Conservation (phyloP, 2,888 invertebrate genomes). For the Iselma pallidipennis region DNA sequence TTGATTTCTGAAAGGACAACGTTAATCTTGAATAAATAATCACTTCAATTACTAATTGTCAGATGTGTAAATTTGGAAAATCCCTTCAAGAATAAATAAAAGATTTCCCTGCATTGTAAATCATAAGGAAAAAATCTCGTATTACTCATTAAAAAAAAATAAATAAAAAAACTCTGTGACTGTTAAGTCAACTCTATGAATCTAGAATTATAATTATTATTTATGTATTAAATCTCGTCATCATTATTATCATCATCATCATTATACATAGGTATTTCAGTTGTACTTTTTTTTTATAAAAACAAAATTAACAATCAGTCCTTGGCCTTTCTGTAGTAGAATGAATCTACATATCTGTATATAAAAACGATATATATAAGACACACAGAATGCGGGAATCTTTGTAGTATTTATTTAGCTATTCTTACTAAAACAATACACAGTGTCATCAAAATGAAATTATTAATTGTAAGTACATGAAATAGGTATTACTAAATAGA, state of each 20-base stretch:
- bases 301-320: neutral
- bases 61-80: neutral
- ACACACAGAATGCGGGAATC: neutral
- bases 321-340: neutral
- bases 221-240: neutral
- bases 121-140: no score
- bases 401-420: neutral
- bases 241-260: neutral
- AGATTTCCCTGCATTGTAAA: neutral
- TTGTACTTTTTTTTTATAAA: no score
- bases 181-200: neutral
- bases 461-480: neutral
- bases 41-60: no score
- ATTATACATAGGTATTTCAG: neutral
- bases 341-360: no score
- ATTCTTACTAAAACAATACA: neutral
- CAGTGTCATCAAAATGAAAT: neutral
- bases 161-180: neutral
- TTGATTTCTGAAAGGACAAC: no score
- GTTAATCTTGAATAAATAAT: no score
- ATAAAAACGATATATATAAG: neutral
- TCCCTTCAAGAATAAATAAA: neutral
- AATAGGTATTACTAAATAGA: neutral
- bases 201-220: neutral
- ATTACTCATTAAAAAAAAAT: neutral